These are phyloP conservation scores for Pharmacophagus antenor DNA, from an alignment of 2,888 invertebrate genomes.

Conservation along the genomic window DNA sequence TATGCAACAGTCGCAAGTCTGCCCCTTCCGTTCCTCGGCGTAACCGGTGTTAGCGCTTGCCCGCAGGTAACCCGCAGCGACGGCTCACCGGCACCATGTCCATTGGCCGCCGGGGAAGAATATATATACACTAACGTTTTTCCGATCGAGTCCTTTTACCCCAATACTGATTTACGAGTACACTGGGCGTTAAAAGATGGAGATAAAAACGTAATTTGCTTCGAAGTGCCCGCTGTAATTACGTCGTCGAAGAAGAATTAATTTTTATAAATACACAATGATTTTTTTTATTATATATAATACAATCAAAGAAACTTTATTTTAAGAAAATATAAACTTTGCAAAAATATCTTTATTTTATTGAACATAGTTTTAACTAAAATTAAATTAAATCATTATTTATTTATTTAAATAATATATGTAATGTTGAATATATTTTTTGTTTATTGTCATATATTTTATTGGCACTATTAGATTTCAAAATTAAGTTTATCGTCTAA, in stretches of 20 bases:
- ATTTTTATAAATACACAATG: conserved; percentile 3
- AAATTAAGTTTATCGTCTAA: background rate
- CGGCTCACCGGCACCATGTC: conserved; percentile 81
- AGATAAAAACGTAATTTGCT: conserved; percentile 79
- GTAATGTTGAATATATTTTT: too few relatives aligned
- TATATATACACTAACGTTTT: conserved; percentile 84
- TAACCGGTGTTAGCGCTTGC: conserved; percentile 85
- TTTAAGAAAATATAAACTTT: background rate
- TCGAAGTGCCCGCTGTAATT: conserved; percentile 84
- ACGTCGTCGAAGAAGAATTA: conserved; percentile 34
- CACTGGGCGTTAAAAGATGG: conserved; percentile 82
- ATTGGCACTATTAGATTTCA: background rate
- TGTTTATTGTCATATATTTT: too few relatives aligned
- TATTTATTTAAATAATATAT: too few relatives aligned
- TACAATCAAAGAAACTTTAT: background rate
- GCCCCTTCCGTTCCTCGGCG: conserved; percentile 86
- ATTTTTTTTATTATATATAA: conserved; percentile 1
- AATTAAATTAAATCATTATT: background rate
- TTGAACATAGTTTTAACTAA: background rate
- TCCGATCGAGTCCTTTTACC: conserved; percentile 73
- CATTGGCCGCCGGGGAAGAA: conserved; percentile 82
- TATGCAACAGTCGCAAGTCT: conserved; percentile 72
- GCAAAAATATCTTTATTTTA: conserved; percentile 11
- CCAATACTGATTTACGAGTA: conserved; percentile 73
- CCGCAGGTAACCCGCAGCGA: conserved; percentile 64